Conservation (phyloP, 2,888 invertebrate genomes). For the Lymantria monacha region DNA sequence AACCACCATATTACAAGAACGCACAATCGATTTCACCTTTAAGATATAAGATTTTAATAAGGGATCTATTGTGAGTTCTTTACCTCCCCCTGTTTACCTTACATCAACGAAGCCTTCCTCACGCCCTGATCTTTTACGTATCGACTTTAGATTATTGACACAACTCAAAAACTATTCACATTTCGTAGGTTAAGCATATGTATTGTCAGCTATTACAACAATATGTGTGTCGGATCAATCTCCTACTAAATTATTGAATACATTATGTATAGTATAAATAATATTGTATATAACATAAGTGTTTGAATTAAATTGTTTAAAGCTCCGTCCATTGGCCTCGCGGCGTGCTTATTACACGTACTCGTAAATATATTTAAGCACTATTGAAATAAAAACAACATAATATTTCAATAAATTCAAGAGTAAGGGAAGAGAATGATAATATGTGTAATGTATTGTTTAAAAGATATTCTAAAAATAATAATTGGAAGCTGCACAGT, state of each 20-base stretch:
- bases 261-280: slow-evolving; percentile 35
- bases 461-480: not conserved
- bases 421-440: not conserved
- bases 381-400: slow-evolving; percentile 20
- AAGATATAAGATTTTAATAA: slow-evolving; percentile 10
- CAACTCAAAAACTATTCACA: slow-evolving; percentile 83
- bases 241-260: slow-evolving; percentile 43
- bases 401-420: slow-evolving; percentile 6
- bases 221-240: slow-evolving; percentile 68
- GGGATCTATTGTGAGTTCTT: slow-evolving; percentile 56
- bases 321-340: slow-evolving; percentile 53
- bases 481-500: not conserved
- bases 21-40: slow-evolving; percentile 47
- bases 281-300: slow-evolving; percentile 42
- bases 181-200: slow-evolving; percentile 51
- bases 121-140: slow-evolving; percentile 70
- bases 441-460: not conserved
- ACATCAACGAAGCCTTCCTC: slow-evolving; percentile 67
- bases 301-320: slow-evolving; percentile 40
- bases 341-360: slow-evolving; percentile 34
- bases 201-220: slow-evolving; percentile 56
- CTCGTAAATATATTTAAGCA: slow-evolving; percentile 20
- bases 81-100: slow-evolving; percentile 80
- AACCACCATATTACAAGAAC: slow-evolving; percentile 43
- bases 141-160: slow-evolving; percentile 51